phyloP scores from a whole-genome alignment of 2,113 vertebrate species.

The Myiozetetes cayanensis region DNA sequence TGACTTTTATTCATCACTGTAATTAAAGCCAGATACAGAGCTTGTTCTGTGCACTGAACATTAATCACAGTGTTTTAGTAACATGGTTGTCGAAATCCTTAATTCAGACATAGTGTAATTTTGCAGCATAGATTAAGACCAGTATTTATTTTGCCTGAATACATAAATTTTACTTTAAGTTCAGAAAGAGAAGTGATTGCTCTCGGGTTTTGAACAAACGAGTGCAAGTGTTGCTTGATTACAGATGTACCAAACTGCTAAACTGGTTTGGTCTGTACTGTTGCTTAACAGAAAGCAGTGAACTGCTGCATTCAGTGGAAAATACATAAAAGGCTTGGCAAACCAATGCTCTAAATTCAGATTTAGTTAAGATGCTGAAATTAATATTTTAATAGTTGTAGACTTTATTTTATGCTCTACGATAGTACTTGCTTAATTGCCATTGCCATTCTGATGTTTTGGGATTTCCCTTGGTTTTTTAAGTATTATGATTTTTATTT shows the following conservation, averaged over 20 bases:
- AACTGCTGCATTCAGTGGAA: neutral
- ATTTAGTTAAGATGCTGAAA: neutral
- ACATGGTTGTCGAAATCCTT: neutral
- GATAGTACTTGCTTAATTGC: neutral
- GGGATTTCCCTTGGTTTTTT: neutral
- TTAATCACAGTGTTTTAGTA: constrained; percentile 17
- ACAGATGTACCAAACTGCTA: neutral
- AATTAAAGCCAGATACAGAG: constrained; percentile 51
- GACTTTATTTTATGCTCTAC: neutral
- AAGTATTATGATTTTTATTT: neutral
- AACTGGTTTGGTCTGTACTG: constrained; percentile 40
- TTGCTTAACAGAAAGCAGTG: neutral
- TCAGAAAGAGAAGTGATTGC: neutral
- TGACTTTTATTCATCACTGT: constrained; percentile 34
- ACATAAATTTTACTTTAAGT: neutral
- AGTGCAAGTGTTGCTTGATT: neutral
- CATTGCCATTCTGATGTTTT: neutral
- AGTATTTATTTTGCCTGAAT: constrained; percentile 4
- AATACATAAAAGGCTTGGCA: neutral
- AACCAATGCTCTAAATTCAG: neutral
- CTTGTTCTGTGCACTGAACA: neutral
- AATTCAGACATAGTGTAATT: neutral
- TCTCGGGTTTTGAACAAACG: neutral
- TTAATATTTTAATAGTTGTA: neutral
- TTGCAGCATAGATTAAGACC: neutral